Percentiles rank a stretch among this genome's conserved stretches.
Conservation (phyloP, 2,888 invertebrate species). For the Agrotis puta region DNA sequence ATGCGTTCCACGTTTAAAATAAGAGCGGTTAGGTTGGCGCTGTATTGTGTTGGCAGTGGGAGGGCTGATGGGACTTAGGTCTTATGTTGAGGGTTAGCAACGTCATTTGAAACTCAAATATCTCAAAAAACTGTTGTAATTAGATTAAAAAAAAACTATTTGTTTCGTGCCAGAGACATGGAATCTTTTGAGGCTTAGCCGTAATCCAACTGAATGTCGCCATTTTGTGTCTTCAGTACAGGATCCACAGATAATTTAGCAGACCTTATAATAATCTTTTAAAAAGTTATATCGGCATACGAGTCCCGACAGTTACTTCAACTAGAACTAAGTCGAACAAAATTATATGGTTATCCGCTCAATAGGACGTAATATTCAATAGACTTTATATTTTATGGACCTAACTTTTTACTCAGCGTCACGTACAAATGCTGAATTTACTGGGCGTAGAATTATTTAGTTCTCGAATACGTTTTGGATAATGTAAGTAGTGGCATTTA, state of each 20-base stretch:
- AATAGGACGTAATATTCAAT: slow-evolving; percentile 36
- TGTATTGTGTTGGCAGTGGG: slow-evolving; percentile 24
- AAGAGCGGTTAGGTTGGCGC: slow-evolving; percentile 26
- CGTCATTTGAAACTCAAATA: neutral
- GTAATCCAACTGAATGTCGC: neutral
- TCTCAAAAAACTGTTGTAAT: too few relatives aligned
- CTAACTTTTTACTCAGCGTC: slow-evolving; percentile 34
- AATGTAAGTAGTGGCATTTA: neutral
- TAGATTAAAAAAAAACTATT: neutral
- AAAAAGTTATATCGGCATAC: too few relatives aligned
- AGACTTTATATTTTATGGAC: slow-evolving; percentile 13
- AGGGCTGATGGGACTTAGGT: neutral
- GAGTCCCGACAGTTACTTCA: slow-evolving; percentile 2
- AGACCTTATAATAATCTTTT: neutral
- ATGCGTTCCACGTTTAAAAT: slow-evolving; percentile 61
- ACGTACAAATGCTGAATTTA: slow-evolving; percentile 13
- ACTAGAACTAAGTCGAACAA: slow-evolving; percentile 21
- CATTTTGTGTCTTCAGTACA: neutral
- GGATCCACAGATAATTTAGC: neutral
- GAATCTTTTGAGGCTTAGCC: too few relatives aligned
- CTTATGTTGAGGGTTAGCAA: slow-evolving; percentile 3
- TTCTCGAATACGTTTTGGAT: slow-evolving; percentile 8
- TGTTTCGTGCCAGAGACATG: neutral
- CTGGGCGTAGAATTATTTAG: neutral
- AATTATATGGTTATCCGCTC: slow-evolving; percentile 25